Conservation (phyloP, 2,113 vertebrate genomes). For the Sciurus niger region DNA sequence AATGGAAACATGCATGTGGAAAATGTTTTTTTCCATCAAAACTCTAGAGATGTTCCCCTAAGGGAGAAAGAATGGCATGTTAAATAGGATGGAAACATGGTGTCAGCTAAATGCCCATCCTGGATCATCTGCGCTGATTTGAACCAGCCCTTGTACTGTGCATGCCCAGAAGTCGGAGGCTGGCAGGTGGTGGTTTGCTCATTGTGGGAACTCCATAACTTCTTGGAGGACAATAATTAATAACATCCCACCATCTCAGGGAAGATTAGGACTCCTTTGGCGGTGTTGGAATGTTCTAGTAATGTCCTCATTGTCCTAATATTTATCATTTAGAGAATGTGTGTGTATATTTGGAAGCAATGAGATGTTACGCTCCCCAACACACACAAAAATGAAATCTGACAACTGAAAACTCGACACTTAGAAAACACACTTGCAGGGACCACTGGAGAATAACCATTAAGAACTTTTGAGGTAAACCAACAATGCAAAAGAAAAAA, state of each 20-base stretch:
- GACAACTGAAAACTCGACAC: neutral
- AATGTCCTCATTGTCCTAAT: neutral
- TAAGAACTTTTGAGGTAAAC: neutral
- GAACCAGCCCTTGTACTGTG: neutral
- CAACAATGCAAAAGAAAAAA: neutral
- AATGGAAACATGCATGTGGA: neutral
- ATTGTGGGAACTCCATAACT: neutral
- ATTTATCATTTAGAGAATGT: neutral
- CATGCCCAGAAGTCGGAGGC: neutral
- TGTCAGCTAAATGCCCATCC: neutral
- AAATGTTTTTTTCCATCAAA: neutral
- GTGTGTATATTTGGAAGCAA: neutral
- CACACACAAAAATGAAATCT: neutral
- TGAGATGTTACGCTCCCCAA: too few relatives aligned
- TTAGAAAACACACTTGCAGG: neutral
- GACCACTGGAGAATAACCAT: neutral
- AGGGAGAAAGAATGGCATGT: neutral
- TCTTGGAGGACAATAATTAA: neutral
- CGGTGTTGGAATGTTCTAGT: neutral
- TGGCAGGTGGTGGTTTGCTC: neutral
- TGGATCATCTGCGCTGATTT: rapidly evolving
- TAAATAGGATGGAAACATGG: neutral
- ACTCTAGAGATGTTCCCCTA: neutral
- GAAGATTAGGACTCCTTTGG: neutral
- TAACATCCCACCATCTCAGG: rapidly evolving